Evolutionary conservation across 2,797 vertebrate genomes (phyloP), one percentile per base, ranked within the genome.

Genomic region (Potorous gilbertii): DNA sequence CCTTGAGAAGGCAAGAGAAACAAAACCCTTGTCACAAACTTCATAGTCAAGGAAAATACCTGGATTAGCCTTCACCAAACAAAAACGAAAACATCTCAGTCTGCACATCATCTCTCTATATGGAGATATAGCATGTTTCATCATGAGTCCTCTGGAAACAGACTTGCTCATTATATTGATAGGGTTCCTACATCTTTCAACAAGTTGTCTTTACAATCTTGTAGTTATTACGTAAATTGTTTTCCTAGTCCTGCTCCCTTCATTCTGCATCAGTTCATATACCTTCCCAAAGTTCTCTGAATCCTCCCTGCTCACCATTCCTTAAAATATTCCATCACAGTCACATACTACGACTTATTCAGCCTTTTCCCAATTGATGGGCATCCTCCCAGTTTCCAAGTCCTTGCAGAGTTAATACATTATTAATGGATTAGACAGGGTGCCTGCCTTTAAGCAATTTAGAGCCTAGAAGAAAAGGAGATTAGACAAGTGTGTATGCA

Each of bases 381-480:
- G 62, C 34, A 40, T 74, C 34, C 16, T 74, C 62, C 62, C 5
- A 74, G 59, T n/a, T 74, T 21, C 62, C 16, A 74, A 74, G 6
- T 74, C 62, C 62, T 74, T 74, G 62, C 62, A 40, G 18, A 81
- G n/a, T 18, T 81, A 0, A 40, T 91, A 92, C 57, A 89, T 74
- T 91, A 94, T 91, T n/a, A 74, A 96, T 74, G n/a, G 91, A 92
- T 8, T 31, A 93, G 14, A 91, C 8, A 90, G 1, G 0, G 54
- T 91, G 28, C 93, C 94, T 93, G 94, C 89, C 66, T 29, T 93
- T 59, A 90, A 90, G 59, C 34, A 92, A 95, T 95, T 94, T n/a
- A 90, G 16, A 59, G 9, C 54, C 46, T 56, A 14, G 5, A 54
- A 93, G 31, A 94, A 81, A 81, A 21, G 31, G 94, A 81, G 62